Base-by-base conservation (phyloP, 1,140 invertebrate species). In the Halyomorpha halys region DNA sequence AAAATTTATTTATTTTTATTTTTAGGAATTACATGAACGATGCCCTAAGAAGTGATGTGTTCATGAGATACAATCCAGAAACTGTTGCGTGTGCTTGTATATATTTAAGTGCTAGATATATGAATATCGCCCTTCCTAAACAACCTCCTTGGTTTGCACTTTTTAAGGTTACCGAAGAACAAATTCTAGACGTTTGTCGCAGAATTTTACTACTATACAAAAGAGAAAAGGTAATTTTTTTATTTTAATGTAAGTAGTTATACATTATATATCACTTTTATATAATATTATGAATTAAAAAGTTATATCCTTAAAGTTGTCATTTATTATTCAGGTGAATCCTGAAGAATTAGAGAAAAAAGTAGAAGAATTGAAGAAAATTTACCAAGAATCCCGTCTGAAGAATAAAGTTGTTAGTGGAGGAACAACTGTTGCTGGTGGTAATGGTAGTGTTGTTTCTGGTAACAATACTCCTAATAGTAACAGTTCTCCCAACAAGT, bases 51-150 rank as follows among this genome's bases (percentile, higher is more conserved):
- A 97, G 95, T 0, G 91, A 98, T 76, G 94, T 97, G 0, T 99
- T 99, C 76, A 84, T 99, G 71, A 83, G 94, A 63, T 96, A 94
- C 74, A 85, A 89, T 64, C 95, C 97, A 0, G 97, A 99, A 77
- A 94, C 93, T 0, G 95, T 99, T 65, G 97, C 97, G 1, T 98
- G 95, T 78, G 95, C 95, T 18, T 99, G 97, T 75, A 97, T 99
- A 63, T 97, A 93, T 75, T 79, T 99, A 47, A 93, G 92, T 60
- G 91, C 94, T 4, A 80, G 94, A 19, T 85, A 92, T 67, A 80
- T 96, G 13, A 84, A 87, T 68, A 81, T 97, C 59, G 83, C 90
- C 13, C 72, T 98, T 62, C 94, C 94, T 8, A 87, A 85, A 64
- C 84, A 82, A 68, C 94, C 94, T 0, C 78, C 89, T 0, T 98